phyloP scores from a whole-genome alignment of 2,113 vertebrate genomes.

The Pygoscelis antarcticus region DNA sequence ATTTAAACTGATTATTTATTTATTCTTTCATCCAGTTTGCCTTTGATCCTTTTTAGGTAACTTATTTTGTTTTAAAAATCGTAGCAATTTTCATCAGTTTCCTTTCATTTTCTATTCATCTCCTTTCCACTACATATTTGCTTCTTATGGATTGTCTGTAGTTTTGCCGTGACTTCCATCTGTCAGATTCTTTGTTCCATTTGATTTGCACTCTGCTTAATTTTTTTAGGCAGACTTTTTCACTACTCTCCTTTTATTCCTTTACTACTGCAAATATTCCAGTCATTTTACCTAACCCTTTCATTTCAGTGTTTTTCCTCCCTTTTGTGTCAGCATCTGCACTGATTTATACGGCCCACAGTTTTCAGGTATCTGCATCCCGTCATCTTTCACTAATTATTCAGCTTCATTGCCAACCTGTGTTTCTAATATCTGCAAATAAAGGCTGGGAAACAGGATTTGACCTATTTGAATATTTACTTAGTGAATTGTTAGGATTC shows the following conservation, averaged over 20 bases:
- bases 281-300: not conserved
- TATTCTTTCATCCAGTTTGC: not conserved
- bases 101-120: not conserved
- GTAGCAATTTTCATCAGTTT: not conserved
- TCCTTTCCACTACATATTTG: not conserved
- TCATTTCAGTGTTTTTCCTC: not conserved
- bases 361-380: not conserved
- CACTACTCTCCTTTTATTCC: not conserved
- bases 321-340: not conserved
- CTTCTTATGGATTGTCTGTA: not conserved
- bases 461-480: not conserved
- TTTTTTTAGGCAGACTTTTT: not conserved
- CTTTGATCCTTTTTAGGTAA: not conserved
- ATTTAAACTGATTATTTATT: not conserved
- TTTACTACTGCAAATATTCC: not conserved
- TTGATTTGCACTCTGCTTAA: not conserved
- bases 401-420: not conserved
- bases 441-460: not conserved
- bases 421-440: not conserved
- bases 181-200: not conserved
- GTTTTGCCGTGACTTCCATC: not conserved
- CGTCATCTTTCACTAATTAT: not conserved
- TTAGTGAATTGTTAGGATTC: not conserved
- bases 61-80: not conserved
- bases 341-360: not conserved